phyloP scores from a whole-genome alignment of 2,888 invertebrate species.

The Pterobdella sp. region DNA sequence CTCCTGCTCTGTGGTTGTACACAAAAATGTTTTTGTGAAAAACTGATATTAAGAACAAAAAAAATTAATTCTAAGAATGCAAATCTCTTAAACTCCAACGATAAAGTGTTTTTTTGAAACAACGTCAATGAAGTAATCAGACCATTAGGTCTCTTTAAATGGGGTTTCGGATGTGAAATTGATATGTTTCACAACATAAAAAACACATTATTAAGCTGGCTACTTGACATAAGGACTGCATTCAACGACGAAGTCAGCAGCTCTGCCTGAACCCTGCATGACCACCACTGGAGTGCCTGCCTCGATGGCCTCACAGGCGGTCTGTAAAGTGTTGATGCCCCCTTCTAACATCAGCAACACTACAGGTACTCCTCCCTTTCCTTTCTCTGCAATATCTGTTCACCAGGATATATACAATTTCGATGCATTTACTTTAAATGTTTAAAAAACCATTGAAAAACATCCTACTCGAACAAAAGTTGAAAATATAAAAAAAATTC shows the following conservation, averaged over 20 bases:
- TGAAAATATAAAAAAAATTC: too few relatives aligned
- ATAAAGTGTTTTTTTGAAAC: too few relatives aligned
- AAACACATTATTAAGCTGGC: too few relatives aligned
- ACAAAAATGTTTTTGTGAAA: background rate
- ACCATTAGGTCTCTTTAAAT: too few relatives aligned
- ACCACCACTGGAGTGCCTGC: slow-evolving; percentile 47
- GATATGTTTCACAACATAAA: too few relatives aligned
- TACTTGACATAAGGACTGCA: too few relatives aligned
- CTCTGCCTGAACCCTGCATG: slow-evolving; percentile 48
- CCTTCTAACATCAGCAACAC: slow-evolving; percentile 95
- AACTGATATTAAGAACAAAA: too few relatives aligned
- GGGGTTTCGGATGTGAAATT: too few relatives aligned
- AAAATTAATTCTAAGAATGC: too few relatives aligned
- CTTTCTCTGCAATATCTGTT: background rate
- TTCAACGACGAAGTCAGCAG: slow-evolving; percentile 49
- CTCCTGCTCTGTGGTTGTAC: background rate
- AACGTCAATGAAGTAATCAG: too few relatives aligned
- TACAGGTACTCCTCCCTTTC: slow-evolving; percentile 61
- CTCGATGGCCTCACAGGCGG: slow-evolving; percentile 42
- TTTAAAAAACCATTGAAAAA: background rate
- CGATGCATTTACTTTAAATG: background rate
- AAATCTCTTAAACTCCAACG: too few relatives aligned
- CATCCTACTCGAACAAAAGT: too few relatives aligned
- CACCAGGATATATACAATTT: background rate
- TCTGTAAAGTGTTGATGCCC: slow-evolving; percentile 71